A percentile compares a stretch with the other conserved stretches of the same genome.
Conservation (phyloP, 1,140 invertebrate genomes). For the Antheraea pernyi region DNA sequence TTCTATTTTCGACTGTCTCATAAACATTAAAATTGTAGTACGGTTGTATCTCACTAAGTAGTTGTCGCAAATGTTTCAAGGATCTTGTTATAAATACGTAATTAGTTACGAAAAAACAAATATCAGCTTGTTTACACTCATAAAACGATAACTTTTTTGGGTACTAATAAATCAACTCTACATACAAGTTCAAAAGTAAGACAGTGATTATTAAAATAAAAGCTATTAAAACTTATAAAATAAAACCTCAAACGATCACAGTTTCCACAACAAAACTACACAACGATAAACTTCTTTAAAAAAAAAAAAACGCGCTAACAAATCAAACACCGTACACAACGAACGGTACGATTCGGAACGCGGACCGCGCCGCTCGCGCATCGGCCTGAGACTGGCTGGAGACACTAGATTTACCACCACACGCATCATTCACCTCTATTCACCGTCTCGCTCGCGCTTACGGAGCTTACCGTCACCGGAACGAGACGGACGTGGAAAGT, state of each 20-base stretch:
- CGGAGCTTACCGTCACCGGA: slow-evolving; percentile 32
- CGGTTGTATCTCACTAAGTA: not conserved
- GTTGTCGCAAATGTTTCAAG: not conserved
- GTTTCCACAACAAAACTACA: slow-evolving; percentile 25
- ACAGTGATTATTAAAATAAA: slow-evolving; percentile 11
- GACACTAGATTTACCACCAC: slow-evolving; percentile 41
- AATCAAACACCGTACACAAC: slow-evolving; percentile 36
- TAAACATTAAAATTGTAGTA: slow-evolving; percentile 15
- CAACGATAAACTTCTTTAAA: slow-evolving; percentile 65
- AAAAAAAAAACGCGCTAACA: slow-evolving; percentile 35
- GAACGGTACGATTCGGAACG: slow-evolving; percentile 28
- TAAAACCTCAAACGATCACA: not conserved
- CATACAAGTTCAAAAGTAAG: slow-evolving; percentile 17
- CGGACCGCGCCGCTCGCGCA: slow-evolving; percentile 64
- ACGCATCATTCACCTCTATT: slow-evolving; percentile 52
- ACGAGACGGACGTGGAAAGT: slow-evolving; percentile 37
- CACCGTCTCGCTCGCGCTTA: slow-evolving; percentile 42
- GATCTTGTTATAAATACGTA: not conserved
- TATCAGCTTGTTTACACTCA: no score
- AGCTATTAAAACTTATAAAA: not conserved
- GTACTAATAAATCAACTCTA: not conserved
- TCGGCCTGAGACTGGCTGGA: slow-evolving; percentile 67
- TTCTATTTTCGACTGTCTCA: slow-evolving; percentile 21
- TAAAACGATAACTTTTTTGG: not conserved
- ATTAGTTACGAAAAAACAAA: no score